A percentile compares a stretch with the other conserved stretches of the same genome.
These are phyloP conservation scores for Trogon surrucura DNA, from an alignment of 2,113 vertebrate species.

Conservation along the genomic window DNA sequence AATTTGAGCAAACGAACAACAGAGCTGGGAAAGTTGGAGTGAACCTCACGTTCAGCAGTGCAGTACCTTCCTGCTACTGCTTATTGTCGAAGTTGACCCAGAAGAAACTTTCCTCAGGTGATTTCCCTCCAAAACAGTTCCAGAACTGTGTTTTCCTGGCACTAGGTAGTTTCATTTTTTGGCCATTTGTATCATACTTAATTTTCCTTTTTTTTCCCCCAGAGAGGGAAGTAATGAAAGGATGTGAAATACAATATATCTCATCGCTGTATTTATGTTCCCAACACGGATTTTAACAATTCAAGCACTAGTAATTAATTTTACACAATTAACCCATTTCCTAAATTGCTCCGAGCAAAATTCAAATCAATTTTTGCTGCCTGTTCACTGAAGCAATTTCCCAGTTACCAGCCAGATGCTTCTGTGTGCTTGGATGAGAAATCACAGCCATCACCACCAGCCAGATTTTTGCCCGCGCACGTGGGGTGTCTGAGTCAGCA, in stretches of 20 bases:
- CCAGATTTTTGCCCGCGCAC: fast-evolving
- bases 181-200: neutral
- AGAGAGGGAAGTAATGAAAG: neutral
- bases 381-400: neutral
- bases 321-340: neutral
- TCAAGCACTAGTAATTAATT: neutral
- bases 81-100: neutral
- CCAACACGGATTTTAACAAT: neutral
- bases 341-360: slow-evolving; percentile 16
- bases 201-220: neutral
- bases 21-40: neutral
- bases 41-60: neutral
- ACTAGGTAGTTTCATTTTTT: neutral
- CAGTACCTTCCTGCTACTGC: neutral
- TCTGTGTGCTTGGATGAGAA: neutral
- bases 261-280: neutral
- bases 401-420: neutral
- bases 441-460: neutral
- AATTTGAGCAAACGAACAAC: neutral
- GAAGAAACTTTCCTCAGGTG: neutral
- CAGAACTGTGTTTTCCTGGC: neutral
- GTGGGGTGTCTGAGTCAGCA: neutral
- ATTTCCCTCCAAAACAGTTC: neutral
- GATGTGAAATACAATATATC: neutral
- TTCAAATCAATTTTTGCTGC: neutral